phyloP scores from a whole-genome alignment of 2,888 invertebrate species.

The Orgyia antiqua region DNA sequence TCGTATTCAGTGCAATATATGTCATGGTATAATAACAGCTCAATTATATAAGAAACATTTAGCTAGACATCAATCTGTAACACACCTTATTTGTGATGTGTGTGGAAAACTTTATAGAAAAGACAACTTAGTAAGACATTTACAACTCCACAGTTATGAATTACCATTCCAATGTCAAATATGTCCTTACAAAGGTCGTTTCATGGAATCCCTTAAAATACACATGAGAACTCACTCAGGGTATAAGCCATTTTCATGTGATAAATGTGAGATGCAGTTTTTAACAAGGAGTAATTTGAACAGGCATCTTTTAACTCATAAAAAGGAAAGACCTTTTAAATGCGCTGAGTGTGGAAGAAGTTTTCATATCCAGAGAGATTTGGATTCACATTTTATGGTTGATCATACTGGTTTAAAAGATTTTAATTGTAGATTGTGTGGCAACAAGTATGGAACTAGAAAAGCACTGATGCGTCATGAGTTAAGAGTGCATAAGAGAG shows the following conservation, averaged over 20 bases:
- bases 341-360: constrained; percentile 46
- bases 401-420: constrained; percentile 52
- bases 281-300: constrained; percentile 53
- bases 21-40: constrained; percentile 24
- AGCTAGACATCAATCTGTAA: constrained; percentile 22
- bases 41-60: constrained; percentile 34
- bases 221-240: constrained; percentile 52
- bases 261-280: constrained; percentile 43
- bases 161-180: constrained; percentile 46
- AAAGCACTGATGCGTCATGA: constrained; percentile 56
- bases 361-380: constrained; percentile 44
- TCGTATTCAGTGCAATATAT: constrained; percentile 29
- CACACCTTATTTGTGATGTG: constrained; percentile 45
- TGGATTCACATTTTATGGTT: constrained; percentile 44
- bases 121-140: constrained; percentile 45
- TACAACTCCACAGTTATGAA: constrained; percentile 40
- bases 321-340: constrained; percentile 41
- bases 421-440: constrained; percentile 43
- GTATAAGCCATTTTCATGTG: constrained; percentile 49
- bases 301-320: constrained; percentile 49
- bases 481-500: constrained; percentile 49
- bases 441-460: constrained; percentile 48
- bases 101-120: constrained; percentile 52
- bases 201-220: constrained; percentile 44
- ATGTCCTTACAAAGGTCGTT: constrained; percentile 50